These are phyloP conservation scores for Rhagologus leucostigma DNA, from an alignment of 2,113 vertebrate species.

Conservation along the genomic window DNA sequence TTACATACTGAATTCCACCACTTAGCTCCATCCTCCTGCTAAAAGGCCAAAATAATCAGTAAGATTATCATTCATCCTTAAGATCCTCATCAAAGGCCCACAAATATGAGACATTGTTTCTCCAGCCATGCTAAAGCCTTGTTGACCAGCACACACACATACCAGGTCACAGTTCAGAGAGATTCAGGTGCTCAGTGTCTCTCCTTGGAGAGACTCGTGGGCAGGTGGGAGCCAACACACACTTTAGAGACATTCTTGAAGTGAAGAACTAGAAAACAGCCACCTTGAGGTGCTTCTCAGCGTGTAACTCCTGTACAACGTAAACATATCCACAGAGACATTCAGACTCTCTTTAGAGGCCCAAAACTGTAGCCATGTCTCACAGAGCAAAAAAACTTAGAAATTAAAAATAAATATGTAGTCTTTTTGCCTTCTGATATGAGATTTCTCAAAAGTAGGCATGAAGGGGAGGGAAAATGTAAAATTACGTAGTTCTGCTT, in stretches of 20 bases:
- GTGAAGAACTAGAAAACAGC: not conserved
- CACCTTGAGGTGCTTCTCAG: not conserved
- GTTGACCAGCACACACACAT: rapidly evolving
- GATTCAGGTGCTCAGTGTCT: not conserved
- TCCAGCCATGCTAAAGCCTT: not conserved
- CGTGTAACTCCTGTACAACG: not conserved
- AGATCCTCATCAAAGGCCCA: not conserved
- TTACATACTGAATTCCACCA: not conserved
- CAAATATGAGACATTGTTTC: not conserved
- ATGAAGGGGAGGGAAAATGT: not conserved
- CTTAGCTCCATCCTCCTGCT: not conserved
- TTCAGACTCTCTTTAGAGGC: not conserved
- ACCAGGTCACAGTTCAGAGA: not conserved
- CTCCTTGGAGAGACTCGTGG: not conserved
- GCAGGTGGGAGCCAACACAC: not conserved
- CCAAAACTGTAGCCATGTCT: not conserved
- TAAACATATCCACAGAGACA: not conserved
- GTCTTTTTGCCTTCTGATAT: not conserved
- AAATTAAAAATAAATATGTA: not conserved
- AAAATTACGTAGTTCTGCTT: not conserved
- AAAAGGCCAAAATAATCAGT: not conserved
- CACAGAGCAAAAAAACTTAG: not conserved
- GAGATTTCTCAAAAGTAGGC: not conserved
- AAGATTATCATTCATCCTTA: not conserved
- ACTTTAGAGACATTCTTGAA: not conserved